A percentile compares a stretch with the other conserved stretches of the same genome.
Conservation (phyloP, 2,888 invertebrate species). For the Lymantria dispar region DNA sequence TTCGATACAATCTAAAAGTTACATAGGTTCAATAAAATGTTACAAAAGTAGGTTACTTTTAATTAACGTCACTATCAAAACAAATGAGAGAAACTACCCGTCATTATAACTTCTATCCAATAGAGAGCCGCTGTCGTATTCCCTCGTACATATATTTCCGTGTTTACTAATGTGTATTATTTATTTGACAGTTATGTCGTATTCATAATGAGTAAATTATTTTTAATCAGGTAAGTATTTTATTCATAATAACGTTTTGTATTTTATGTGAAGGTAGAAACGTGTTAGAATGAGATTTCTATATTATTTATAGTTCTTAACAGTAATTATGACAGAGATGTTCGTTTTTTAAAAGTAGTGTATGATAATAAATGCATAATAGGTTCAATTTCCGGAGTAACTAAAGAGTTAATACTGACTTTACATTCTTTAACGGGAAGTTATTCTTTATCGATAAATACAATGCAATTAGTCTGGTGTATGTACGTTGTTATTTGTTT, state of each 20-base stretch:
- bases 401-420: background rate
- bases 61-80: slow-evolving; percentile 8
- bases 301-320: background rate
- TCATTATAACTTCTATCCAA: slow-evolving; percentile 8
- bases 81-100: slow-evolving; percentile 8
- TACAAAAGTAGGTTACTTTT: slow-evolving; percentile 9
- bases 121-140: slow-evolving; percentile 10
- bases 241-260: slow-evolving; percentile 3
- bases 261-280: slow-evolving; percentile 1
- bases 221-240: slow-evolving; percentile 8
- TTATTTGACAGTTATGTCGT: slow-evolving; percentile 12
- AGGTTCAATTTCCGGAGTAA: background rate
- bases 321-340: background rate
- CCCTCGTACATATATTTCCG: slow-evolving; percentile 7
- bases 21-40: slow-evolving; percentile 7
- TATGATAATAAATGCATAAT: background rate
- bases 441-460: background rate
- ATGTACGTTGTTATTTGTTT: background rate
- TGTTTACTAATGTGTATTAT: slow-evolving; percentile 20
- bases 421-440: background rate
- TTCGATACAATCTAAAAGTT: slow-evolving; percentile 10
- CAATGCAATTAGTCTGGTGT: background rate
- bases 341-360: background rate
- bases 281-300: slow-evolving; percentile 1
- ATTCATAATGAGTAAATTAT: slow-evolving; percentile 16